These are phyloP conservation scores for Enteromius treurensis DNA, from an alignment of 2,797 vertebrate genomes.

Conservation along the genomic window DNA sequence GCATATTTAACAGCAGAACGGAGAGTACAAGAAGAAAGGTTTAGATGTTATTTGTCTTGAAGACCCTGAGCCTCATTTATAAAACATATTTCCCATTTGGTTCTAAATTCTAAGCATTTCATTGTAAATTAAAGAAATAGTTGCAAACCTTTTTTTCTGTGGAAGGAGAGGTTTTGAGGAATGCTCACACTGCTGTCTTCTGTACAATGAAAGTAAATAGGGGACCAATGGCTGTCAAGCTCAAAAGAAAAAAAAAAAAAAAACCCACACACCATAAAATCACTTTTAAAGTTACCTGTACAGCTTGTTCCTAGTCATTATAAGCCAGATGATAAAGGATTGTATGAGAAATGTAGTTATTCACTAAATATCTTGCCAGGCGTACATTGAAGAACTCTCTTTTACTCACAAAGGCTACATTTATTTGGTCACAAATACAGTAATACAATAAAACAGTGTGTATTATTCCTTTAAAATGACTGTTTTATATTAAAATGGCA, in stretches of 20 bases:
- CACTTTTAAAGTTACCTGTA: background rate
- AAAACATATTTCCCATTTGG: background rate
- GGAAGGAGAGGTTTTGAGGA: background rate
- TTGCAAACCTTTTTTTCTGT: background rate
- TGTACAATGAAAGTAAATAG: background rate
- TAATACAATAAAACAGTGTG: background rate
- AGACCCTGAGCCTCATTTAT: background rate
- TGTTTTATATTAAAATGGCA: no score
- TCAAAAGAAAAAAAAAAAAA: background rate
- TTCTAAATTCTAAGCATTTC: background rate
- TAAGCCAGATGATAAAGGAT: background rate
- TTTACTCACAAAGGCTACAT: background rate
- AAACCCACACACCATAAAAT: background rate
- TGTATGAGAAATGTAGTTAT: background rate
- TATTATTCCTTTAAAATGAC: no score
- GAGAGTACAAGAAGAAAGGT: background rate
- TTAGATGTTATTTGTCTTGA: background rate
- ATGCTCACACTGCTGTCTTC: background rate
- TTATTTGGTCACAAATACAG: background rate
- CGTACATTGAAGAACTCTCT: background rate
- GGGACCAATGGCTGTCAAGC: background rate
- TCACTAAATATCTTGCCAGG: background rate
- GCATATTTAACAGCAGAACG: background rate
- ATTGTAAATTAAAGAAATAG: conserved; percentile 1
- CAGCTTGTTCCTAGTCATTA: background rate